Conservation (phyloP, 2,888 invertebrate species). For the Agrypnus murinus region DNA sequence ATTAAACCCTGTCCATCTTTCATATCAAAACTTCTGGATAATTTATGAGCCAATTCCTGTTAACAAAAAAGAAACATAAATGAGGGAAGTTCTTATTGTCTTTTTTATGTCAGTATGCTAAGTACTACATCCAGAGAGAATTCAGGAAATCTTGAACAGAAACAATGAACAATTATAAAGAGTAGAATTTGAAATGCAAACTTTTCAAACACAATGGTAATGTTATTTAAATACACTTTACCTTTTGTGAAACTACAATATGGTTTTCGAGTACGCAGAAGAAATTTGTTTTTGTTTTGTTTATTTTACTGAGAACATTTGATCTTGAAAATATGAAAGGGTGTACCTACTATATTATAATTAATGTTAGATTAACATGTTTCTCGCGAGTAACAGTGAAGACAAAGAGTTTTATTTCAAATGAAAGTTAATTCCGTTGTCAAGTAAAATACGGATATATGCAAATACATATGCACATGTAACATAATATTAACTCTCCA, state of each 20-base stretch:
- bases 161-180: slow-evolving; percentile 21
- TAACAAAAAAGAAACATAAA: slow-evolving; percentile 13
- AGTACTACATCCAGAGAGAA: neutral
- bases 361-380: neutral
- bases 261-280: neutral
- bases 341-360: neutral
- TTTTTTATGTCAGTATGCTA: neutral
- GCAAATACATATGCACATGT: no score
- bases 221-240: slow-evolving; percentile 21
- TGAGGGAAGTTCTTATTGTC: neutral
- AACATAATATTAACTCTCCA: slow-evolving; percentile 20
- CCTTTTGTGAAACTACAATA: slow-evolving; percentile 16
- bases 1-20: slow-evolving; percentile 87
- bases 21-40: slow-evolving; percentile 92
- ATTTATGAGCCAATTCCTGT: slow-evolving; percentile 90
- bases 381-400: no score
- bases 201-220: slow-evolving; percentile 11
- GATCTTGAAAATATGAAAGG: neutral
- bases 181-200: slow-evolving; percentile 17
- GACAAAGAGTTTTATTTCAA: no score
- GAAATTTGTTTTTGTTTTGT: slow-evolving; percentile 9
- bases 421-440: slow-evolving; percentile 16
- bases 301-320: neutral
- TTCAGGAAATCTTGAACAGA: slow-evolving; percentile 1
- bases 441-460: slow-evolving; percentile 4